A percentile compares a stretch with the other conserved stretches of the same genome.
Evolutionary conservation across 2,888 invertebrate species (phyloP).

Genomic region (Napeogenes inachia): DNA sequence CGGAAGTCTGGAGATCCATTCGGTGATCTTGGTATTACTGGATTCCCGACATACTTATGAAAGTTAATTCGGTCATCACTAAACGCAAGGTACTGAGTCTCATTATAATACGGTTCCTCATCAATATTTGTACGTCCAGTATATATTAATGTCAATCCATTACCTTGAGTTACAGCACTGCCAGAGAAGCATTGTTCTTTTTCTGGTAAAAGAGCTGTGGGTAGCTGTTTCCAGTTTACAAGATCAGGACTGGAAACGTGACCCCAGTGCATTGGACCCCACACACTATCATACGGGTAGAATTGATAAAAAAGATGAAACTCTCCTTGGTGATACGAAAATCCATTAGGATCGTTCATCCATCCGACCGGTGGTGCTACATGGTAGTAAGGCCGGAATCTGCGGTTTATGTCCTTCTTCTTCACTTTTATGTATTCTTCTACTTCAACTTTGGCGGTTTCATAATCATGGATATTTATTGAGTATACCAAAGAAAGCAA

Average conservation of each 20-base stretch:
- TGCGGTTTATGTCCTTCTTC: conserved; percentile 50
- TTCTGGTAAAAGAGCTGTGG: conserved; percentile 69
- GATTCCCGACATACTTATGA: conserved; percentile 60
- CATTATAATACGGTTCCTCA: conserved; percentile 47
- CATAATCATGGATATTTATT: conserved; percentile 27
- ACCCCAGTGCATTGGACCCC: conserved; percentile 77
- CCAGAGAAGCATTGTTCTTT: conserved; percentile 69
- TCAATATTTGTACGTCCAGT: conserved; percentile 49
- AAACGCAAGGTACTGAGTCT: conserved; percentile 62
- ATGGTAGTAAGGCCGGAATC: conserved; percentile 61
- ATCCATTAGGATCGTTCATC: conserved; percentile 79
- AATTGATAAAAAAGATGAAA: conserved; percentile 76
- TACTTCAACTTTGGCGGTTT: conserved; percentile 40
- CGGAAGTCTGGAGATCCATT: conserved; percentile 67
- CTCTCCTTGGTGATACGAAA: conserved; percentile 67
- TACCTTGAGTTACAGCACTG: conserved; percentile 60
- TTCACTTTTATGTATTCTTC: conserved; percentile 59
- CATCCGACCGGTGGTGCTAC: conserved; percentile 68
- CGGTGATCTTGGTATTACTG: conserved; percentile 54
- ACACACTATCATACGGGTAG: conserved; percentile 64
- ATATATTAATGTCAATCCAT: conserved; percentile 58
- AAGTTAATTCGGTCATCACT: conserved; percentile 64
- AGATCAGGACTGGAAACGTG: conserved; percentile 67
- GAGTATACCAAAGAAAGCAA: conserved; percentile 34
- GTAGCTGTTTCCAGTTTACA: conserved; percentile 67